Percentiles rank a stretch among this genome's conserved stretches.
phyloP scores from a whole-genome alignment of 2,888 invertebrate species.

The Andrena dorsata region DNA sequence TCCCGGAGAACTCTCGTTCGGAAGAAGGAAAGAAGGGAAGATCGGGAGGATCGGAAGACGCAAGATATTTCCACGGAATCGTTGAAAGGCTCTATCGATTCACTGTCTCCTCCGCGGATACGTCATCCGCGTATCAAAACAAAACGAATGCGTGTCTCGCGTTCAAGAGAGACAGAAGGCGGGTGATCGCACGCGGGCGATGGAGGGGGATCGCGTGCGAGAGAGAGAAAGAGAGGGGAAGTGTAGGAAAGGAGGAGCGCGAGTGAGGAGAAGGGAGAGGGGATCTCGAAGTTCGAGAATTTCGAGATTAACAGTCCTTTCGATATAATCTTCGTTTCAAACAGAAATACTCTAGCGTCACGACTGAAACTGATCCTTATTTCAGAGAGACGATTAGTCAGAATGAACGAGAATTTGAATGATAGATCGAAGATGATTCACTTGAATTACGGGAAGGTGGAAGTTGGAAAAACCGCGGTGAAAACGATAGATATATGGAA shows the following conservation, averaged over 20 bases:
- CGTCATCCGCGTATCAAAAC: slow-evolving; percentile 59
- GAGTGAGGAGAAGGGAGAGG: not conserved
- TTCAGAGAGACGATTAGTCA: not conserved
- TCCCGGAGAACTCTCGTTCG: not conserved
- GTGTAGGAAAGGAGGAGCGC: not conserved
- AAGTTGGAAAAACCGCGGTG: slow-evolving; percentile 66
- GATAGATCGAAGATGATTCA: slow-evolving; percentile 41
- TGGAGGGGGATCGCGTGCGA: not conserved
- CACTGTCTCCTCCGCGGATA: slow-evolving; percentile 34
- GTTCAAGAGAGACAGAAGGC: slow-evolving; percentile 5
- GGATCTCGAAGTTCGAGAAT: slow-evolving; percentile 3
- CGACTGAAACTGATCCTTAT: not conserved
- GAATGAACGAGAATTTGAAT: not conserved
- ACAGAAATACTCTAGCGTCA: not conserved
- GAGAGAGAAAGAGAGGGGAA: slow-evolving; percentile 13
- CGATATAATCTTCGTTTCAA: slow-evolving; percentile 28
- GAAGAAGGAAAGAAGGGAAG: not conserved
- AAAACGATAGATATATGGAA: slow-evolving; percentile 76
- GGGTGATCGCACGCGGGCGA: no score
- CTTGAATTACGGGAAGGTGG: slow-evolving; percentile 75
- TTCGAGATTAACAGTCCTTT: slow-evolving; percentile 31
- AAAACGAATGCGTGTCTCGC: slow-evolving; percentile 45
- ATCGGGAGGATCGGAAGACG: slow-evolving; percentile 2
- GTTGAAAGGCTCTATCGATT: slow-evolving; percentile 18
- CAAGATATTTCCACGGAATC: slow-evolving; percentile 38